Percentiles rank a stretch among this genome's conserved stretches.
These are phyloP conservation scores for Tholera decimalis DNA, from an alignment of 2,888 invertebrate species.

Conservation along the genomic window DNA sequence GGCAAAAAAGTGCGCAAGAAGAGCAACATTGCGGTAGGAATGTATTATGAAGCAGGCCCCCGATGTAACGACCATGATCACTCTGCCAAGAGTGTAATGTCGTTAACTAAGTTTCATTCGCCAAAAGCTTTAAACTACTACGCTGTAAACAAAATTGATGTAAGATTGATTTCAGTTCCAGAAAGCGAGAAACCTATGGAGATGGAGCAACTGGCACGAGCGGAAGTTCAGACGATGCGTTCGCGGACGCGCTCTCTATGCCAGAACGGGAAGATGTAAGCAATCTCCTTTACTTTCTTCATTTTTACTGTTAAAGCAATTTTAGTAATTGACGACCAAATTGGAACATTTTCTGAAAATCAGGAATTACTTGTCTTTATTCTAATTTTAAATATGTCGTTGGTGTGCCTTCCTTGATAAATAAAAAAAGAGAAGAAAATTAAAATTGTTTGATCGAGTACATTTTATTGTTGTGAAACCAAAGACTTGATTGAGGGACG, in stretches of 20 bases:
- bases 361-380: no score
- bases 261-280: constrained; percentile 92
- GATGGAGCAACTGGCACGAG: constrained; percentile 93
- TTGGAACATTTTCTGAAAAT: no score
- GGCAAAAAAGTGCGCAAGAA: no score
- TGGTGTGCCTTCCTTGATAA: no score
- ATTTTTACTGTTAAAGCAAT: not conserved
- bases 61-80: no score
- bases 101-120: not conserved
- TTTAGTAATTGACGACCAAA: no score
- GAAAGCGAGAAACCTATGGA: constrained; percentile 92
- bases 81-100: no score
- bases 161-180: constrained; percentile 77
- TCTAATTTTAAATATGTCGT: no score
- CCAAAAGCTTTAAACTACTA: not conserved
- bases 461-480: not conserved
- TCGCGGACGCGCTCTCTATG: constrained; percentile 91
- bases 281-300: constrained; percentile 18
- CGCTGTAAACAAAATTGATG: not conserved
- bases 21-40: no score
- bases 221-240: constrained; percentile 91
- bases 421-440: no score
- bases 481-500: not conserved
- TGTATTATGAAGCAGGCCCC: no score
- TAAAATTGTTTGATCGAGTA: no score